Conservation (phyloP, 2,888 invertebrate species). For the Margaritifera margaritifera region DNA sequence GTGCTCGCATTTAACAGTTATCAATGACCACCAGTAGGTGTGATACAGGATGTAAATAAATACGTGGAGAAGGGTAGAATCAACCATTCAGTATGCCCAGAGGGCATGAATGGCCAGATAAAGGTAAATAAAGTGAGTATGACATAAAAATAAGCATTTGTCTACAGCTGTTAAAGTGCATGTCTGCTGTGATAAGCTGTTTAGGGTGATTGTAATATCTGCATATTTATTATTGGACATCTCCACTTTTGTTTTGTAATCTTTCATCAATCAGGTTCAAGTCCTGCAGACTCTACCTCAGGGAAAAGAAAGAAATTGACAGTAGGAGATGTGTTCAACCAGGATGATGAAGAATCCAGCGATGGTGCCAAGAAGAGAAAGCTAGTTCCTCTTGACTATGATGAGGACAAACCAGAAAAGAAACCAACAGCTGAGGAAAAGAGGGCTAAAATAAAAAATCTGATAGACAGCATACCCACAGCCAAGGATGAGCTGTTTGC, state of each 20-base stretch:
- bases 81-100: no score
- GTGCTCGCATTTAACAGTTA: no score
- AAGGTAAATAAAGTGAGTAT: no score
- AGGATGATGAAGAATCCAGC: slow-evolving; percentile 79
- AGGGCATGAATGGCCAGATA: no score
- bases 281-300: slow-evolving; percentile 37
- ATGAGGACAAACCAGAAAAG: slow-evolving; percentile 44
- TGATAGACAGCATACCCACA: slow-evolving; percentile 99
- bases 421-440: slow-evolving; percentile 86
- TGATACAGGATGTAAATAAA: no score
- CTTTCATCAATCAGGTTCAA: slow-evolving; percentile 14
- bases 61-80: no score
- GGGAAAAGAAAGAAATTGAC: slow-evolving; percentile 81
- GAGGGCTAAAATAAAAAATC: slow-evolving; percentile 93
- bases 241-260: not conserved
- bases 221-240: no score
- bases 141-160: no score
- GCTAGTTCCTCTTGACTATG: slow-evolving; percentile 74
- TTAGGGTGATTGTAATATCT: no score
- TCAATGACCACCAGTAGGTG: no score
- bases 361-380: slow-evolving; percentile 81
- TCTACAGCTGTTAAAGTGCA: no score
- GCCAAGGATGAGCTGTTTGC: slow-evolving; percentile 97
- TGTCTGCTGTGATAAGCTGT: not conserved
- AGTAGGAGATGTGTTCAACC: slow-evolving; percentile 89